phyloP scores from a whole-genome alignment of 2,113 vertebrate species.

The Pantherophis guttatus region DNA sequence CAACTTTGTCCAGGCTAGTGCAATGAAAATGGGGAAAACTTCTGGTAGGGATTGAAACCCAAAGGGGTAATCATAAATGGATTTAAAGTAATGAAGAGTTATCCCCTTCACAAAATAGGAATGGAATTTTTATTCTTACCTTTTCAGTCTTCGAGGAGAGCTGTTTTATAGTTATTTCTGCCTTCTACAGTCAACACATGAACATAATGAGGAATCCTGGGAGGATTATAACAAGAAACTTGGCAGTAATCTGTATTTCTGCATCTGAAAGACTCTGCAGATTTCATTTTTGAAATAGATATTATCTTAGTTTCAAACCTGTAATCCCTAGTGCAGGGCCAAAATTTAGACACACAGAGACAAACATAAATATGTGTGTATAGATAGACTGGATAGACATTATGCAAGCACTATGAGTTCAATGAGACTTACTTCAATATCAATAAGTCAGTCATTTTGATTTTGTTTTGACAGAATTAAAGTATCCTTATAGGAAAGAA shows the following conservation, averaged over 20 bases:
- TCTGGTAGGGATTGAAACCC: background rate
- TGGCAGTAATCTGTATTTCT: background rate
- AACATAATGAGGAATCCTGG: background rate
- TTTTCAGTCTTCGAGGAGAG: background rate
- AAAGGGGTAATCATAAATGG: background rate
- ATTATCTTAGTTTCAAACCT: background rate
- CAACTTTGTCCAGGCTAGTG: background rate
- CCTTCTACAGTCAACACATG: background rate
- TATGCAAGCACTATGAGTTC: background rate
- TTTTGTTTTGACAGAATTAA: background rate
- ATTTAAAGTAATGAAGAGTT: background rate
- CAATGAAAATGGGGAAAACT: background rate
- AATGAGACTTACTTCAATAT: background rate
- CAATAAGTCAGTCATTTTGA: background rate
- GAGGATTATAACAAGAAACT: background rate
- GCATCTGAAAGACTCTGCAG: background rate
- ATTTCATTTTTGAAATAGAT: background rate
- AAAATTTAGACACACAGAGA: background rate
- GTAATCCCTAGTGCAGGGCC: background rate
- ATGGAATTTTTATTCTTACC: conserved; percentile 6
- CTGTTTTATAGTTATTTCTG: background rate
- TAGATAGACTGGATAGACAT: background rate
- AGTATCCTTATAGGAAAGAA: background rate
- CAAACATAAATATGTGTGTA: background rate
- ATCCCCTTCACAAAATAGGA: background rate